These are phyloP conservation scores for Syngnathus typhle DNA, from an alignment of 2,113 vertebrate genomes.

Conservation along the genomic window DNA sequence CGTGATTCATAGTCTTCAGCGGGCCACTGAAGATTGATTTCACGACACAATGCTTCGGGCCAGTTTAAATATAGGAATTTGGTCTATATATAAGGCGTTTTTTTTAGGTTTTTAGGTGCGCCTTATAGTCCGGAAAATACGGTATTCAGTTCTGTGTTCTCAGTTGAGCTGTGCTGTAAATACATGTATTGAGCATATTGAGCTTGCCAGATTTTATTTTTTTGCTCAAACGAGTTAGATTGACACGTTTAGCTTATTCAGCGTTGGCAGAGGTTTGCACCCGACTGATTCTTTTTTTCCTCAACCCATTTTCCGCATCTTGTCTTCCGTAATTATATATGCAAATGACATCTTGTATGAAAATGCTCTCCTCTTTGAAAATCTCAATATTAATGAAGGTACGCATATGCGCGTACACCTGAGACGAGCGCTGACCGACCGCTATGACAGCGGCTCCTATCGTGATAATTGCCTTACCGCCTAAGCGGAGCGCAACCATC, in stretches of 20 bases:
- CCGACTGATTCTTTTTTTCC: neutral
- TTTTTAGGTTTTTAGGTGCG: no score
- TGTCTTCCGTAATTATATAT: neutral
- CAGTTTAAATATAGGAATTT: no score
- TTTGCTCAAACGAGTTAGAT: no score
- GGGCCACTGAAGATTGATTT: no score
- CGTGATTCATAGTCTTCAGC: no score
- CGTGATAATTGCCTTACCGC: conserved; percentile 37
- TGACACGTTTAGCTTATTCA: neutral
- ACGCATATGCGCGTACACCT: neutral
- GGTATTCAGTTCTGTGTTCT: conserved; percentile 14
- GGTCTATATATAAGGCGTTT: no score
- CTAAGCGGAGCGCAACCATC: conserved; percentile 38
- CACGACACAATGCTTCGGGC: no score
- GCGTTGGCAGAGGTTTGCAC: neutral
- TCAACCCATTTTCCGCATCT: neutral
- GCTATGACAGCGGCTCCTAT: conserved; percentile 28
- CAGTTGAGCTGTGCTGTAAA: neutral
- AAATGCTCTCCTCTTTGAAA: conserved; percentile 7
- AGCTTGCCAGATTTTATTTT: neutral
- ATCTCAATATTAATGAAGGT: conserved; percentile 10
- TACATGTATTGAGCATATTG: neutral
- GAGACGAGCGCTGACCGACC: conserved; percentile 41
- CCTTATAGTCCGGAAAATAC: no score
- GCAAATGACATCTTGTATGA: neutral